Evolutionary conservation across 2,797 vertebrate species (phyloP).

Genomic region (Decapterus maruadsi): DNA sequence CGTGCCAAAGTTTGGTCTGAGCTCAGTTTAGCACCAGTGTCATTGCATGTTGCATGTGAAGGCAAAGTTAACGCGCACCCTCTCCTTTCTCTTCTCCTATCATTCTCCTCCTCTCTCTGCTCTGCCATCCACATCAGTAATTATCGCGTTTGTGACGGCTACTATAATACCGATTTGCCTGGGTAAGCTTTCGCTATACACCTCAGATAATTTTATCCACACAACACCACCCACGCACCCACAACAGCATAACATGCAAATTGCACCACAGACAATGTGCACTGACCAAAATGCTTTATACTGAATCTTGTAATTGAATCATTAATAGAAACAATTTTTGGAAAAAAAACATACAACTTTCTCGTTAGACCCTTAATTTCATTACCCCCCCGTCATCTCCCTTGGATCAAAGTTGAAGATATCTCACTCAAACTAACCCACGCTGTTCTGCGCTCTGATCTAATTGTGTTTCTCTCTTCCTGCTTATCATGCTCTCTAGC

Average conservation of each 20-base stretch:
- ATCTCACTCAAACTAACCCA: slow-evolving; percentile 76
- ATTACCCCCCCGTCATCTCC: slow-evolving; percentile 60
- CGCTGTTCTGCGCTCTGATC: slow-evolving; percentile 87
- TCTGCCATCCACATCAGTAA: slow-evolving; percentile 97
- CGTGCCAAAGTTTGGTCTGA: slow-evolving; percentile 50
- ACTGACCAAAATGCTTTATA: slow-evolving; percentile 50
- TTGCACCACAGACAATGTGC: slow-evolving; percentile 40
- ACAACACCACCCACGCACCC: slow-evolving; percentile 55
- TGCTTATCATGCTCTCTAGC: slow-evolving; percentile 99
- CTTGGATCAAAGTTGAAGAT: slow-evolving; percentile 70
- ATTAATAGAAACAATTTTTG: slow-evolving; percentile 75
- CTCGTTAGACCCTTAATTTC: slow-evolving; percentile 84
- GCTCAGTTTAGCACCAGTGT: slow-evolving; percentile 59
- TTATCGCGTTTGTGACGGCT: slow-evolving; percentile 99
- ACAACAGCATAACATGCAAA: slow-evolving; percentile 45
- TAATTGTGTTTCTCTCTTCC: slow-evolving; percentile 99
- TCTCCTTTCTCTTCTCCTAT: slow-evolving; percentile 86
- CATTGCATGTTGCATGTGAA: slow-evolving; percentile 95
- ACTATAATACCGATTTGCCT: slow-evolving; percentile 99
- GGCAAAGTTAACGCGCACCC: slow-evolving; percentile 93
- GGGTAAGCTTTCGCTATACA: slow-evolving; percentile 96
- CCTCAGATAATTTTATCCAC: slow-evolving; percentile 82
- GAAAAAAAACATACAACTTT: slow-evolving; percentile 34
- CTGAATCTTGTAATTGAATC: slow-evolving; percentile 71
- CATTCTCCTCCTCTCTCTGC: slow-evolving; percentile 89